Base-by-base conservation (phyloP, 2,888 invertebrate genomes). In the Automeris io region DNA sequence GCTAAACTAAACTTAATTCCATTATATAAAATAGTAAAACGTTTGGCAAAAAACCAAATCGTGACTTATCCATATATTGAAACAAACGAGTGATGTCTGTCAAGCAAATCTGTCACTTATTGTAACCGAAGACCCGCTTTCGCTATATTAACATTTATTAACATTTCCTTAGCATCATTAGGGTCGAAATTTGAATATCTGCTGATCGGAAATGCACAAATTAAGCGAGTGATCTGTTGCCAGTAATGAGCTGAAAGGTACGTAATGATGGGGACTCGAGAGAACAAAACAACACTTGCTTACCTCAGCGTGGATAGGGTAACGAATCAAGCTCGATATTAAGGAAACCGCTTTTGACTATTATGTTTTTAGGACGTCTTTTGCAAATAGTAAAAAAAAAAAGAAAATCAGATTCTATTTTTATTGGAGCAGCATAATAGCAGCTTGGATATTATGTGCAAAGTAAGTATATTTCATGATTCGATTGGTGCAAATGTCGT, bases 21-120 rank as follows among this genome's bases (percentile, higher is more conserved):
- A 13, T 29, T 3, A 29, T 16, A 5, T 13, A 4, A 16, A 29
- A 16, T 16, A 16, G 16, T 16, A 18, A 19, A 16, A 21, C 21
- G 12, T 12, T 21, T 18, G 12, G 16, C 33, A 79, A 83, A 82
- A 83, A 81, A 76, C 67, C 40, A 65, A 70, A 72, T 81, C 83
- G 82, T 83, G 81, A 82, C 82, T 81, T 79, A 80, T 81, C 77
- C 79, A 82, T 76, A 75, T 70, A 61, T 67, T 58, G 70, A 70
- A 60, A 66, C 71, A 80, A 82, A 79, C 82, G 72, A 79, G 75
- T 64, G 58, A 60, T 54, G 68, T 69, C 78, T 76, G 83, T 85
- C 85, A 82, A 82, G 83, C 83, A 82, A 86, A 85, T 85, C 80
- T 82, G 83, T 82, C 82, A 81, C 82, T 83, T 82, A 82, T 80